These are phyloP conservation scores for Ophthalmolycus amberensis DNA, from an alignment of 2,113 vertebrate species.

Conservation along the genomic window DNA sequence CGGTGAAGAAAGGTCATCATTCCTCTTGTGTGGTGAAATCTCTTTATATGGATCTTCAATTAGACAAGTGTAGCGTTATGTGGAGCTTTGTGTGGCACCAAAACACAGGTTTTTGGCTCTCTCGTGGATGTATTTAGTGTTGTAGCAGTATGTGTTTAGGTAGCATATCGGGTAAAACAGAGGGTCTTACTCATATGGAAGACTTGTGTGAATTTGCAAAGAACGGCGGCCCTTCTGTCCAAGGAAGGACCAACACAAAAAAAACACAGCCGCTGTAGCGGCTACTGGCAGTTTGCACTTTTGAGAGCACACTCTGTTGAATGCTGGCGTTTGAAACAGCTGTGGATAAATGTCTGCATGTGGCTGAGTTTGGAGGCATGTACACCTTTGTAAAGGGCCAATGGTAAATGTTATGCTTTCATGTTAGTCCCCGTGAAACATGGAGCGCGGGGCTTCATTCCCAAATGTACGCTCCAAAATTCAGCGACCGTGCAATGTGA, in stretches of 20 bases:
- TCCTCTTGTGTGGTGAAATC: slow-evolving; percentile 8
- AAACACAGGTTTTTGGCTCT: slow-evolving; percentile 4
- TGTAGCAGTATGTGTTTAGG: neutral
- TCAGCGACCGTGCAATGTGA: neutral
- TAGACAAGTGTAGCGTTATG: neutral
- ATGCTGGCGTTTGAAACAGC: neutral
- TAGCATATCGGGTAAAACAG: neutral
- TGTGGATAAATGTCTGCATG: neutral
- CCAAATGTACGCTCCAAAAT: neutral
- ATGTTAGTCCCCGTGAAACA: neutral
- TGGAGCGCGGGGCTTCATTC: neutral
- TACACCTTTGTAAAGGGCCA: neutral
- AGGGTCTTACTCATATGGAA: neutral
- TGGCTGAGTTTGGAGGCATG: neutral
- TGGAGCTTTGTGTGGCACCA: slow-evolving; percentile 1
- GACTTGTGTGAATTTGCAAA: neutral
- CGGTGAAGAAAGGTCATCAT: slow-evolving; percentile 17
- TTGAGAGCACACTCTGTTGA: neutral
- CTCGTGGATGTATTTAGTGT: slow-evolving; percentile 6
- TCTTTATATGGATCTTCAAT: neutral
- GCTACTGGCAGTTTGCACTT: neutral
- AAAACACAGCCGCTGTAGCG: neutral
- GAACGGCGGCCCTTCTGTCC: neutral
- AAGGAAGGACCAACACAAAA: neutral
- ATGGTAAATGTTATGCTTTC: neutral